phyloP scores from a whole-genome alignment of 2,888 invertebrate species.

The Athrips mouffetella region DNA sequence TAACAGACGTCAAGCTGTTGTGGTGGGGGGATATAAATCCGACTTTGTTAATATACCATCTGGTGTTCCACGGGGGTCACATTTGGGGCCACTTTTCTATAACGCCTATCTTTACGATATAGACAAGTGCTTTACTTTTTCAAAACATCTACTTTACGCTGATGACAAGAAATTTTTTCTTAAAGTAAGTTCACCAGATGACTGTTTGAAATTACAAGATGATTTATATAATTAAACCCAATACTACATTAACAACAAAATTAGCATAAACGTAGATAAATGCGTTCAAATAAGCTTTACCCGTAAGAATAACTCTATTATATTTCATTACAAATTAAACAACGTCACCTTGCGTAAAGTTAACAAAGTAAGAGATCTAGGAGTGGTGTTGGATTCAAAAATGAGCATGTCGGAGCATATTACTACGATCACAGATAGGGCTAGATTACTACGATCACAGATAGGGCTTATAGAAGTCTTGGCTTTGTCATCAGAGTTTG shows the following conservation, averaged over 20 bases:
- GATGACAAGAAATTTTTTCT: background rate
- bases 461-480: conserved; percentile 14
- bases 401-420: conserved; percentile 7
- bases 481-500: conserved; percentile 10
- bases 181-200: background rate
- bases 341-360: background rate
- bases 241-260: background rate
- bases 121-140: too few species aligned
- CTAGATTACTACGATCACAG: too few species aligned
- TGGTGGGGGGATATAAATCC: background rate
- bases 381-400: conserved; percentile 11
- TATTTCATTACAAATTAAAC: conserved; percentile 1
- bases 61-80: background rate
- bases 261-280: background rate
- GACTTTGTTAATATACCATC: background rate
- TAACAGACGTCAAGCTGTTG: background rate
- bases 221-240: background rate
- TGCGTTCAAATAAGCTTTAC: background rate
- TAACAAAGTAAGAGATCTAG: conserved; percentile 5
- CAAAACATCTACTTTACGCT: too few species aligned
- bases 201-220: background rate
- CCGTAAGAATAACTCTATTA: conserved; percentile 4
- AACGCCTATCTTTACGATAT: too few species aligned
- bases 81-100: background rate
- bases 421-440: too few species aligned